Base-by-base conservation (phyloP, 2,113 vertebrate species). In the Cisticola juncidis region DNA sequence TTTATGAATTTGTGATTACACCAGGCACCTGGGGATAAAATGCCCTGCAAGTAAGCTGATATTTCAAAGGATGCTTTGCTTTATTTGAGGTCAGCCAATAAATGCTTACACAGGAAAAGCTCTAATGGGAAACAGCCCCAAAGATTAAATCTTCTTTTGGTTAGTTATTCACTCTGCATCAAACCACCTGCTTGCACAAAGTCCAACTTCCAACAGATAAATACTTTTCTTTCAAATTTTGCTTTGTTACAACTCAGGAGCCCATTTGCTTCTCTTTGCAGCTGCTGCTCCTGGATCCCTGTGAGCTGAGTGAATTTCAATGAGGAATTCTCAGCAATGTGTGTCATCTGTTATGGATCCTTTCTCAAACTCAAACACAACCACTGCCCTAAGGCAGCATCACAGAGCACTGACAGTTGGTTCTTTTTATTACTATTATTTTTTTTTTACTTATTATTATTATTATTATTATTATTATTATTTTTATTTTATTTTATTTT, bases 61-160 rank as follows among this genome's bases (percentile, higher is more conserved):
- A 76, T 87, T 94, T 94, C 88, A 94, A 74, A 91, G 64, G 72
- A 83, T 85, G 47, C 33, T 77, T 62, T 89, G 62, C 50, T 96
- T 60, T 86, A 61, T 93, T 91, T 90, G 70, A 82, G 88, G 78
- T 83, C 84, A 91, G 35, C 44, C 64, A 74, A 3, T n/a, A 94
- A 95, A 28, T 88, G 74, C 92, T 94, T 86, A 88, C 48, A 58
- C 66, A 90, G 65, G 65, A 57, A 80, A 90, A 92, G 20, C 33
- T 80, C 64, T 83, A 68, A 72, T 48, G 53, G 50, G 35, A 88
- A 92, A 47, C 51, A 81, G 28, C 24, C 38, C 81, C 81, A 88
- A 88, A 91, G 61, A 35, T 8, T 21, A 29, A 73, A 82, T 72
- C 60, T 44, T 64, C 47, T 76, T 62, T 79, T 84, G 57, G 86